Conservation (phyloP, 2,113 vertebrate genomes). For the Tychaedon coryphoeus region DNA sequence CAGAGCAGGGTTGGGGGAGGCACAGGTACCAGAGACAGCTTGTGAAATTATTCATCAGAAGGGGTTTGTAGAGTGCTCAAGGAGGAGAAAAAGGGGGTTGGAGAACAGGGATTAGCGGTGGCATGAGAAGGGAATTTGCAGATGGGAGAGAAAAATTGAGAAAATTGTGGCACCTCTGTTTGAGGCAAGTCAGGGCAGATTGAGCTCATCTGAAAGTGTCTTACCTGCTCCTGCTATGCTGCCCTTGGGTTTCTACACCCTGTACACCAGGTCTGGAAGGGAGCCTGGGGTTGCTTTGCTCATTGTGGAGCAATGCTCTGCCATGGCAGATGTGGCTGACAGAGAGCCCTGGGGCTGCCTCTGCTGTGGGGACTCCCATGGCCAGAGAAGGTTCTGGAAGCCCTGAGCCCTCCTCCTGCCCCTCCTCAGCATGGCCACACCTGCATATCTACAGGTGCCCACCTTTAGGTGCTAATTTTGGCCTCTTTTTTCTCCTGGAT, state of each 20-base stretch:
- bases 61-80: not conserved
- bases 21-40: not conserved
- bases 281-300: not conserved
- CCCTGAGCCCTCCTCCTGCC: not conserved
- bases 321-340: rapidly evolving
- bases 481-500: not conserved
- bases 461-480: not conserved
- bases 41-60: not conserved
- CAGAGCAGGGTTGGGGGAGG: not conserved
- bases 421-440: not conserved
- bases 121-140: not conserved
- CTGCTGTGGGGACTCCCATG: not conserved
- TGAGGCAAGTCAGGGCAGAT: not conserved
- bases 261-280: not conserved
- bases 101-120: not conserved
- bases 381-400: not conserved
- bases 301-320: not conserved
- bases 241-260: not conserved
- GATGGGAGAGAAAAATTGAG: not conserved
- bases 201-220: not conserved
- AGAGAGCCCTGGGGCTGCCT: not conserved
- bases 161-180: not conserved
- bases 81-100: not conserved
- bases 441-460: not conserved
- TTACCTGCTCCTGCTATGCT: not conserved